Base-by-base conservation (phyloP, 2,888 invertebrate genomes). In the Oscheius onirici region DNA sequence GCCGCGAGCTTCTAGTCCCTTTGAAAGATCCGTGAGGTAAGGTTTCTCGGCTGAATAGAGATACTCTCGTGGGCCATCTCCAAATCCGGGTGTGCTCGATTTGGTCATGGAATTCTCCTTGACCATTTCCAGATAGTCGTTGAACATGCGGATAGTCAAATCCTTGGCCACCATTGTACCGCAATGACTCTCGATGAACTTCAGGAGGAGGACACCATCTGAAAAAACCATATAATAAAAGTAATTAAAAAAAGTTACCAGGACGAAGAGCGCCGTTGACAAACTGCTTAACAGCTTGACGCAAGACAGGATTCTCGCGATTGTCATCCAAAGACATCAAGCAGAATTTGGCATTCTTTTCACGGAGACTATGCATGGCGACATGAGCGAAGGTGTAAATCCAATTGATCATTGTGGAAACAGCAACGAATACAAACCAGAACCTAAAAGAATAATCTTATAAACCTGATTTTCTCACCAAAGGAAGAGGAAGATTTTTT, bases 381-480 rank as follows among this genome's bases (percentile, higher is more conserved):
- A 85, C 58, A 13, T 87, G 87, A 76, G 86, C 85, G 41, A 88
- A 77, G 88, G 89, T 89, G 74, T 89, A 88, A 49, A 90, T 75
- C 79, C 90, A 89, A 83, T 89, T 89, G 82, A 88, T 86, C 49
- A 87, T 76, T 60, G 90, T 89, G 71, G 88, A 84, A 54, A 87
- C 83, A 40, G 88, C 86, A 10, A 90, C 89, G 66, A 89, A 88
- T 10, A 89, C 87, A 73, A 90, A 88, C 90, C 90, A 90, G 84
- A 90, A 76, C 79, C 79, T 77, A 58, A 43, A 68, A 52, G 51
- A 34, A 28, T 28, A 54, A 34, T 13, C n/a, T 41, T 24, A 44
- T n/a, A 26, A 6, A 22, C 8, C 15, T n/a, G 58, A 24, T 6
- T 15, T 49, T 76, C 68, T 10, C n/a, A 84, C 86, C 86, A 85